These are phyloP conservation scores for Protobothrops flavoviridis DNA, from an alignment of 2,113 vertebrate genomes.

Conservation along the genomic window DNA sequence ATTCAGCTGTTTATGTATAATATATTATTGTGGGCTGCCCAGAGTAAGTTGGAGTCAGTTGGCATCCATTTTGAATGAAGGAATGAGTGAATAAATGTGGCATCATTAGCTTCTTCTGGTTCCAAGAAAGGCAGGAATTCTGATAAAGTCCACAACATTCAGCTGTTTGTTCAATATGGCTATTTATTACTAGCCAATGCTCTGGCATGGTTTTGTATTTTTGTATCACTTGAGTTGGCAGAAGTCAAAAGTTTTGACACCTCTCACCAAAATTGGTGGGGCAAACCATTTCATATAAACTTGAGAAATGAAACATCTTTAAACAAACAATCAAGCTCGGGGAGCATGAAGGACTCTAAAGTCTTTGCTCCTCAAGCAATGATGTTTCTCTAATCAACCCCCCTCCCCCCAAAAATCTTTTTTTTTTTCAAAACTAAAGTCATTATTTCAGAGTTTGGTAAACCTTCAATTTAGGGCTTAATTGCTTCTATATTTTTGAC, in stretches of 20 bases:
- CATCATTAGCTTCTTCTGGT: not conserved
- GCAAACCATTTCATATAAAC: not conserved
- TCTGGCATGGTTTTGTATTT: not conserved
- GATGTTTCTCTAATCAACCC: not conserved
- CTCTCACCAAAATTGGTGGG: not conserved
- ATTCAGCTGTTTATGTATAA: not conserved
- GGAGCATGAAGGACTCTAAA: not conserved
- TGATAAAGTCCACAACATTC: not conserved
- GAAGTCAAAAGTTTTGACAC: not conserved
- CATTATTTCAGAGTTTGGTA: not conserved
- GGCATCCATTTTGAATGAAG: not conserved
- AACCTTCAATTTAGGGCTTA: not conserved
- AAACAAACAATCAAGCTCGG: not conserved
- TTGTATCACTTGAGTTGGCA: not conserved
- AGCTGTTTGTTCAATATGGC: not conserved
- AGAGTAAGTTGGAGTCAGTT: not conserved
- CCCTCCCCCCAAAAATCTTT: not conserved
- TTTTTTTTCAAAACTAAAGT: not conserved
- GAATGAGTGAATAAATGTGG: not conserved
- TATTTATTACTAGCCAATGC: not conserved
- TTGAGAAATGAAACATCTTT: not conserved
- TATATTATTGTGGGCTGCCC: not conserved
- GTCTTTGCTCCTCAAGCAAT: not conserved
- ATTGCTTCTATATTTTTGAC: not conserved
- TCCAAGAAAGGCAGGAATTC: not conserved